Evolutionary conservation across 2,888 invertebrate species (phyloP).

Genomic region (Protonemura montana): DNA sequence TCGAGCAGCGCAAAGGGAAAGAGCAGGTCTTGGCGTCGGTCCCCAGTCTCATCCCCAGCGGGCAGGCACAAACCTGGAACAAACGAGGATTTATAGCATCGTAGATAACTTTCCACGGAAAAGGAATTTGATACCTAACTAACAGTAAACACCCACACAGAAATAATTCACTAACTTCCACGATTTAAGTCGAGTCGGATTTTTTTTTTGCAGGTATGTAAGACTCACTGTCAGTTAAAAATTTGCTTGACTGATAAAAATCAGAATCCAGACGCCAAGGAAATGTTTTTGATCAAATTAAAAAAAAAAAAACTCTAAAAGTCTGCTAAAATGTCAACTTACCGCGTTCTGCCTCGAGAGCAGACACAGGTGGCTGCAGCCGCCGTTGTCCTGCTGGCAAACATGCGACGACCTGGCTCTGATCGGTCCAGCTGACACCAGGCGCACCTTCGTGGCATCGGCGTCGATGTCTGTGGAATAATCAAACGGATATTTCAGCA

Average conservation of each 20-base stretch:
- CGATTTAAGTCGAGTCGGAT: too few species aligned
- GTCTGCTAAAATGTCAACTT: neutral
- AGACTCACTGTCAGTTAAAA: too few species aligned
- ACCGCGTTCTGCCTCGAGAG: slow-evolving; percentile 55
- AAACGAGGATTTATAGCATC: too few species aligned
- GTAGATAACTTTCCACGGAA: too few species aligned
- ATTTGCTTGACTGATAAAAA: too few species aligned
- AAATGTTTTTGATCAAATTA: too few species aligned
- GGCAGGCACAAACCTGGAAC: slow-evolving; percentile 66
- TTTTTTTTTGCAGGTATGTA: too few species aligned
- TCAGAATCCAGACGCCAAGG: too few species aligned
- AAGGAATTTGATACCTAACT: too few species aligned
- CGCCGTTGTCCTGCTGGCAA: slow-evolving; percentile 68
- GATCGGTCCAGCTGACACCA: slow-evolving; percentile 62
- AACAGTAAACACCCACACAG: too few species aligned
- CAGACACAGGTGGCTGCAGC: slow-evolving; percentile 79
- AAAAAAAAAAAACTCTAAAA: neutral
- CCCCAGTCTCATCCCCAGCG: slow-evolving; percentile 68
- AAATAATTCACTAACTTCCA: too few species aligned
- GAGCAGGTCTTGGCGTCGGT: slow-evolving; percentile 66
- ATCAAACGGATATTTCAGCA: too few species aligned
- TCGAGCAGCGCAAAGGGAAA: slow-evolving; percentile 43
- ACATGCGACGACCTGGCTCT: slow-evolving; percentile 59
- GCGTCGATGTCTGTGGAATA: slow-evolving; percentile 54
- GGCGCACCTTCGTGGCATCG: slow-evolving; percentile 58